Evolutionary conservation across 2,797 vertebrate genomes (phyloP).

Genomic region (Morus bassanus): DNA sequence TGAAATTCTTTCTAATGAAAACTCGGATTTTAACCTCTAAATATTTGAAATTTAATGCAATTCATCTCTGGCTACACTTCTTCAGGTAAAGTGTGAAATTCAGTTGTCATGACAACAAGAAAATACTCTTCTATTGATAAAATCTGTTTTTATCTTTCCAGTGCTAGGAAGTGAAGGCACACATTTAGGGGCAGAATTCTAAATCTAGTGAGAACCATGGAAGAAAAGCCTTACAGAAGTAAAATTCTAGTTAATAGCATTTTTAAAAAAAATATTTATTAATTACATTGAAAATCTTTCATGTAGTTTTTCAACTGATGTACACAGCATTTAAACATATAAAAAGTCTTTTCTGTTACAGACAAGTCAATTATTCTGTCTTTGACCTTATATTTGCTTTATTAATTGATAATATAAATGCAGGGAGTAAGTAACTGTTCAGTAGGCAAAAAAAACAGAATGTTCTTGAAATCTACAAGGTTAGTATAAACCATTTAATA

Average conservation of each 20-base stretch:
- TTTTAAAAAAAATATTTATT: neutral
- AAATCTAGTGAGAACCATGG: neutral
- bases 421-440: neutral
- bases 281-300: neutral
- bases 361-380: neutral
- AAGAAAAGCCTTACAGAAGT: neutral
- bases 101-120: neutral
- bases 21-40: neutral
- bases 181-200: neutral
- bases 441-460: neutral
- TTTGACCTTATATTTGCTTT: neutral
- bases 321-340: neutral
- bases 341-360: neutral
- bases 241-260: neutral
- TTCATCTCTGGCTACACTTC: neutral
- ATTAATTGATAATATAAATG: neutral
- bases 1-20: neutral
- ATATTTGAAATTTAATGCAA: neutral
- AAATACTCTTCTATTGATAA: neutral
- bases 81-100: neutral
- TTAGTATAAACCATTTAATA: neutral
- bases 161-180: neutral
- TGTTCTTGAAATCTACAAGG: neutral
- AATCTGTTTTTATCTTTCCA: neutral
- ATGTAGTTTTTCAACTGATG: neutral